Conservation (phyloP, 2,797 vertebrate genomes). For the Sparidentex hasta region DNA sequence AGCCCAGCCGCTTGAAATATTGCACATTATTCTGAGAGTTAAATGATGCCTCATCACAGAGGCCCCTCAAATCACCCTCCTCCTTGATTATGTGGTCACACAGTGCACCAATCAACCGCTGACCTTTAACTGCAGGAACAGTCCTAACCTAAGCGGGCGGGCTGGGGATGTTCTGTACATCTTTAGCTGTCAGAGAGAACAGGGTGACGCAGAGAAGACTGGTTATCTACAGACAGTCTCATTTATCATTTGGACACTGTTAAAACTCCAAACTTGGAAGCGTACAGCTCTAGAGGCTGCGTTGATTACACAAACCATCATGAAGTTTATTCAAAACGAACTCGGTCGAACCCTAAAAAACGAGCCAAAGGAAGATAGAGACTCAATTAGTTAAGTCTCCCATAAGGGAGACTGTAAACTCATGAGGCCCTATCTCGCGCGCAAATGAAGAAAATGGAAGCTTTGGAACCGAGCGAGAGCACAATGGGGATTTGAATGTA, state of each 20-base stretch:
- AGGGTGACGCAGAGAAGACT: slow-evolving; percentile 10
- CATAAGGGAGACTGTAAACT: slow-evolving; percentile 57
- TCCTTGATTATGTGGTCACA: slow-evolving; percentile 65
- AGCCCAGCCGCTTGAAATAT: slow-evolving; percentile 21
- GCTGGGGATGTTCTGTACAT: slow-evolving; percentile 47
- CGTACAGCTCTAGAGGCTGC: slow-evolving; percentile 4
- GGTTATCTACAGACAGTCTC: slow-evolving; percentile 28
- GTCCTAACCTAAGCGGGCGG: slow-evolving; percentile 35
- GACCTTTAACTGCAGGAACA: slow-evolving; percentile 66
- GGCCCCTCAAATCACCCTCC: slow-evolving; percentile 48
- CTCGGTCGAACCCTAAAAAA: slow-evolving; percentile 56
- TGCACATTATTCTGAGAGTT: slow-evolving; percentile 15
- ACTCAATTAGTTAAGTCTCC: slow-evolving; percentile 65
- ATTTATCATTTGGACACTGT: slow-evolving; percentile 41
- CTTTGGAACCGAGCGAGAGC: slow-evolving; percentile 39
- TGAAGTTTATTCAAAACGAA: slow-evolving; percentile 44
- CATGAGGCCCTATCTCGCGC: slow-evolving; percentile 47
- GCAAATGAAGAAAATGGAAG: slow-evolving; percentile 52
- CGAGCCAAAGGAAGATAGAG: slow-evolving; percentile 61
- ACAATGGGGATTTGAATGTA: slow-evolving; percentile 61
- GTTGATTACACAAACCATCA: slow-evolving; percentile 45
- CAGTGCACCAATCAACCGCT: slow-evolving; percentile 55
- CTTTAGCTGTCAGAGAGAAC: slow-evolving; percentile 24
- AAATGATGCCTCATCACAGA: slow-evolving; percentile 47
- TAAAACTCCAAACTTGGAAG: slow-evolving; percentile 37